phyloP scores from a whole-genome alignment of 2,888 invertebrate species.

The Synanthedon vespiformis region DNA sequence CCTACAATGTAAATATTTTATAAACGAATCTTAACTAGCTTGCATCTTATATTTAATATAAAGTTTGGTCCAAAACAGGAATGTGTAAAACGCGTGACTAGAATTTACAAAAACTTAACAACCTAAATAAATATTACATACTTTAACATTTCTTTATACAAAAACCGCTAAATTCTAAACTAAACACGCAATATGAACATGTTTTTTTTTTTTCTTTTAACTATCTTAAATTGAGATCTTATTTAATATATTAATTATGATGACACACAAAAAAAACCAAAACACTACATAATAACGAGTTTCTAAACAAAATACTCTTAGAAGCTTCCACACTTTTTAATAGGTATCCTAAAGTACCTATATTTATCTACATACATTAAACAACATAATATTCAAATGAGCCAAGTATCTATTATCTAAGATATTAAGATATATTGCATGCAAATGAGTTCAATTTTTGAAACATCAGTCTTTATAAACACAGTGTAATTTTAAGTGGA shows the following conservation, averaged over 20 bases:
- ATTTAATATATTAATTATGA: conserved; percentile 11
- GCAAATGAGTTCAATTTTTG: conserved; percentile 42
- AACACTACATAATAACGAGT: not conserved
- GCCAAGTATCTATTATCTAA: too few species aligned
- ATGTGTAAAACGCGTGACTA: conserved; percentile 69
- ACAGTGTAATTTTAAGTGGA: too few species aligned
- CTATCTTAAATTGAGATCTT: conserved; percentile 55
- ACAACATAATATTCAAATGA: too few species aligned
- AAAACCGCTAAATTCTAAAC: conserved; percentile 24
- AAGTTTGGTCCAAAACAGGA: conserved; percentile 69
- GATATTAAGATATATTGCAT: conserved; percentile 27
- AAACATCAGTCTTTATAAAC: too few species aligned
- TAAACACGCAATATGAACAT: not conserved
- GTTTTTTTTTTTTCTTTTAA: conserved; percentile 16
- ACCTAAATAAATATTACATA: conserved; percentile 63
- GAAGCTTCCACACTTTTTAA: not conserved
- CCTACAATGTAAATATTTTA: too few species aligned
- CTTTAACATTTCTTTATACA: conserved; percentile 44
- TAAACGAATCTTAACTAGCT: too few species aligned
- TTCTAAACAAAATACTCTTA: not conserved
- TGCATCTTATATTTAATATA: conserved; percentile 5
- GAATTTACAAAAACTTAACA: conserved; percentile 70
- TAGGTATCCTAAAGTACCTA: too few species aligned
- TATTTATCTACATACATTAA: too few species aligned
- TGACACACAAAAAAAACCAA: conserved; percentile 32